Evolutionary conservation across 2,113 vertebrate genomes (phyloP), one percentile per base, ranked within the genome.

Genomic region (Limnothrissa miodon): DNA sequence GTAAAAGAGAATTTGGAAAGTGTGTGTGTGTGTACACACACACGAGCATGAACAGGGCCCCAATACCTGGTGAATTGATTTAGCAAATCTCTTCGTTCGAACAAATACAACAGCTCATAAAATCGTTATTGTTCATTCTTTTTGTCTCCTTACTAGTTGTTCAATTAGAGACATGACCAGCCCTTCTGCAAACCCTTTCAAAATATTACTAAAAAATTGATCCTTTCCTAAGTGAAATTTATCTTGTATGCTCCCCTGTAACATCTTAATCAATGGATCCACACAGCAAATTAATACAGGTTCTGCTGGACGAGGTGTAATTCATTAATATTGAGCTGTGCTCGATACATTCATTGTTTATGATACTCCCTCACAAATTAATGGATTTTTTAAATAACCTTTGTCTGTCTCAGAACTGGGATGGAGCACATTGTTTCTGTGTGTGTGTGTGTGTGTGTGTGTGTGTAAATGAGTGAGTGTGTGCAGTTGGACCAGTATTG

Each of bases 291-390:
- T 74, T 36, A 74, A 74, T 74, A 74, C 25, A 74, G 15, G 66
- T 74, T 17, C 11, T 11, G 13, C 10, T 39, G 66, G 11, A 15
- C 33, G 66, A 74, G 66, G 4, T 74, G 66, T 74, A 33, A 74
- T 36, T 74, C 66, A 19, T 33, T 74, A 36, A 74, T 74, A 74
- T 74, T 74, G 66, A 74, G 36, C 33, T 74, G 29, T 74, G 66
- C 13, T 74, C 66, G 13, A 74, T 74, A 74, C 33, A 39, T 74
- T 74, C 33, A 74, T 74, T 74, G 66, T 74, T 74, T 74, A 74
- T 74, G 66, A 74, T 33, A 74, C 13, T 74, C 29, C 11, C 66
- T 74, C 66, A 74, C 66, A 74, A 74, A 39, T 74, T 19, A 39
- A 70, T 70, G 29, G 66, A 70, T 70, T 36, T 70, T 70, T 36